Evolutionary conservation across 2,888 invertebrate genomes (phyloP).

Genomic region (Polymixis flavicincta): DNA sequence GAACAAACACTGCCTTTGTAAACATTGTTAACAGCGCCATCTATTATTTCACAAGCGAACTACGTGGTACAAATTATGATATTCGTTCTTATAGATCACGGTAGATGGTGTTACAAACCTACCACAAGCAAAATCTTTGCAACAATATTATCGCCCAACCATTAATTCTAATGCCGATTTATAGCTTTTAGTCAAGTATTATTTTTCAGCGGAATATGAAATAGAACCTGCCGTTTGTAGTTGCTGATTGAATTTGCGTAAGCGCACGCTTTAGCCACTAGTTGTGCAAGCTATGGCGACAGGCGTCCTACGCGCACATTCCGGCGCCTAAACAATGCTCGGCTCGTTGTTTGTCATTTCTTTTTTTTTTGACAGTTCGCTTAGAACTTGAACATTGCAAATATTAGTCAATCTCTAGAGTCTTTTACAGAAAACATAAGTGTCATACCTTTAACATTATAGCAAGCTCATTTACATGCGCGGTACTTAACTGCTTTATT

Average conservation of each 20-base stretch:
- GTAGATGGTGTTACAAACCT: slow-evolving; percentile 65
- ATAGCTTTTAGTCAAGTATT: background rate
- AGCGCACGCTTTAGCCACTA: slow-evolving; percentile 63
- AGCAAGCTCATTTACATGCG: background rate
- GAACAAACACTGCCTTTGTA: background rate
- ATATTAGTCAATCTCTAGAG: slow-evolving; percentile 47
- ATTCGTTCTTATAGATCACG: slow-evolving; percentile 55
- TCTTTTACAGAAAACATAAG: slow-evolving; percentile 14
- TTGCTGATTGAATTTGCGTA: slow-evolving; percentile 66
- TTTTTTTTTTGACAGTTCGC: slow-evolving; percentile 51
- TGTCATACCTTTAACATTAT: background rate
- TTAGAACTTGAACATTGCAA: slow-evolving; percentile 32
- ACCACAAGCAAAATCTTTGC: background rate
- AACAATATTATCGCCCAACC: background rate
- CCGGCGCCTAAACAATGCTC: slow-evolving; percentile 61
- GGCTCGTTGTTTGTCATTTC: slow-evolving; percentile 36
- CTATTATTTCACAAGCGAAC: slow-evolving; percentile 66
- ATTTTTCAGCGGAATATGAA: slow-evolving; percentile 19
- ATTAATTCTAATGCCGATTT: slow-evolving; percentile 1
- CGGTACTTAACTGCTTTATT: no score
- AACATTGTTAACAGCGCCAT: slow-evolving; percentile 74
- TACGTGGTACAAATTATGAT: background rate
- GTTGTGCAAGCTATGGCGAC: slow-evolving; percentile 75
- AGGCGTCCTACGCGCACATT: slow-evolving; percentile 79
- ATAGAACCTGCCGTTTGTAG: slow-evolving; percentile 16